Base-by-base conservation (phyloP, 1,140 invertebrate genomes). In the Bombus affinis region DNA sequence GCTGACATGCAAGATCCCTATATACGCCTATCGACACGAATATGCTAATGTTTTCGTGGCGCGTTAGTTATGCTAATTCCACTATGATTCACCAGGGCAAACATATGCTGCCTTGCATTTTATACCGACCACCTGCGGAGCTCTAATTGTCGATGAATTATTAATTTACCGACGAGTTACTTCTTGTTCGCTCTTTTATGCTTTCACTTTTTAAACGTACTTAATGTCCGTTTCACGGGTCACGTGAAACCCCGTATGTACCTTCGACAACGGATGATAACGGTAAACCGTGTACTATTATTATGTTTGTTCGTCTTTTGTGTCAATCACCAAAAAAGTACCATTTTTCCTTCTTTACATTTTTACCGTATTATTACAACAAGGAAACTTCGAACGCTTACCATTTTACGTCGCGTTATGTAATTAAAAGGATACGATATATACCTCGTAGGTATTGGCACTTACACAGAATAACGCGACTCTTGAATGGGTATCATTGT, bases 1-100 rank as follows among this genome's bases (percentile, higher is more conserved):
- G 75, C 72, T 72, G 82, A 91, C 91, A 91, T 90, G 89, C 77
- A 81, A 88, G 85, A 88, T 91, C 91, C 85, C 71, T 90, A 76
- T 86, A 85, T 82, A 88, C 68, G 86, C 83, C 87, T 92, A 90
- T 92, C 92, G 87, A 90, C 91, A 90, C 91, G 89, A 93, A 93
- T 91, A 94, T 92, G 93, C 92, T 94, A 94, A 94, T 94, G 86
- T 91, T 91, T 81, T 83, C 72, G 88, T 89, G 88, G 88, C 89
- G 88, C 88, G 92, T 93, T 93, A 93, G 91, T 92, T 94, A 94
- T 94, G 93, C 89, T 94, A 94, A 93, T 94, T 93, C 86, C 86
- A 87, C 91, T 90, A 94, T 95, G 94, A 95, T 95, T 95, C 94
- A 94, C 91, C 91, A 74, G 79, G 35, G 71, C 89, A 92, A 94